Evolutionary conservation across 2,797 vertebrate species (phyloP).

Genomic region (Dromococcyx pavoninus): DNA sequence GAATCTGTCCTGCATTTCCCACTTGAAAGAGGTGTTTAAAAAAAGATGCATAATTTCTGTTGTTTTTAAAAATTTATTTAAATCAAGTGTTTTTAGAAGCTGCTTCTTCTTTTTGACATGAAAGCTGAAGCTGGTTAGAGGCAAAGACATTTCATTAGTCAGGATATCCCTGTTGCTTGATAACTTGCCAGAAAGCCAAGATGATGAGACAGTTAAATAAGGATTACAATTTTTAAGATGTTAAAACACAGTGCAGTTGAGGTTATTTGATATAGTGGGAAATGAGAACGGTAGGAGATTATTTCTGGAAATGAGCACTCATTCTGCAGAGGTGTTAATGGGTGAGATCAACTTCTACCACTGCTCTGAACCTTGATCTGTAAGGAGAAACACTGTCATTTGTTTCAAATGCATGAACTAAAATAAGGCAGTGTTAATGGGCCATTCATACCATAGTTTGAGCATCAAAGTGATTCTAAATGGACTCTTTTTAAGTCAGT

Average conservation of each 20-base stretch:
- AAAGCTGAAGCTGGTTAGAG: not conserved
- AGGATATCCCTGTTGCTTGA: not conserved
- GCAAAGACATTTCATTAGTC: not conserved
- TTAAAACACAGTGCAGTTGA: not conserved
- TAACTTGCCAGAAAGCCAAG: not conserved
- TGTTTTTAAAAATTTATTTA: not conserved
- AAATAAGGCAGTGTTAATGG: not conserved
- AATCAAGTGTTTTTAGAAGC: not conserved
- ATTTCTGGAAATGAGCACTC: not conserved
- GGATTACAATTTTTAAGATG: not conserved
- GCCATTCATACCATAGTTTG: not conserved
- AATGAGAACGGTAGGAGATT: not conserved
- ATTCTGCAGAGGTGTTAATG: not conserved
- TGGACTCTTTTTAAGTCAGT: not conserved
- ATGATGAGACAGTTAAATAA: not conserved
- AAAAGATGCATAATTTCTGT: not conserved
- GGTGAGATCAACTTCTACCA: not conserved
- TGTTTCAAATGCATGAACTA: not conserved
- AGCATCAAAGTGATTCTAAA: not conserved
- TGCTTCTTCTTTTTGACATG: not conserved
- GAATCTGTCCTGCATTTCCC: not conserved
- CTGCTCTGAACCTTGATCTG: not conserved
- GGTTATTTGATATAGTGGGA: not conserved
- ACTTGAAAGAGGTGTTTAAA: not conserved
- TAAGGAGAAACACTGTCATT: not conserved